Evolutionary conservation across 2,888 invertebrate genomes (phyloP).

Genomic region (Caenorhabditis drosophilae): DNA sequence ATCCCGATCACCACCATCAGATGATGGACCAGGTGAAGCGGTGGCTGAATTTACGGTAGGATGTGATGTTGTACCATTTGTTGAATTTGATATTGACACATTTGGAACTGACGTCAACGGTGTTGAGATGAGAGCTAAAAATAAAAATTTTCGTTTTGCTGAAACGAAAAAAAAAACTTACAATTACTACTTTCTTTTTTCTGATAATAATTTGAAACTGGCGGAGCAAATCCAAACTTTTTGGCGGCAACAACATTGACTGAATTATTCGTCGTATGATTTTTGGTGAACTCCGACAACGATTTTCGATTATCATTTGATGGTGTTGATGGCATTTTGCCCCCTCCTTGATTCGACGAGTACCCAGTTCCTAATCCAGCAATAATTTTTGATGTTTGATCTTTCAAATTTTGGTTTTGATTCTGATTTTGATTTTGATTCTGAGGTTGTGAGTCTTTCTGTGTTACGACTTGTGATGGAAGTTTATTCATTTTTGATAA

Average conservation of each 20-base stretch:
- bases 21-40: conserved; percentile 46
- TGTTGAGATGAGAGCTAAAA: conserved; percentile 12
- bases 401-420: too few relatives aligned
- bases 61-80: too few relatives aligned
- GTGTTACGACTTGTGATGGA: conserved; percentile 12
- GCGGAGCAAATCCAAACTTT: conserved; percentile 41
- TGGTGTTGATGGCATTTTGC: conserved; percentile 23
- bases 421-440: background rate
- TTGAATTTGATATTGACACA: background rate
- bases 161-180: conserved; percentile 8
- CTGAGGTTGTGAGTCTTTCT: background rate
- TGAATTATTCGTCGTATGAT: conserved; percentile 47
- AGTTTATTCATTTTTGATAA: conserved; percentile 39
- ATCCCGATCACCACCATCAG: conserved; percentile 30
- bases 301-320: conserved; percentile 16
- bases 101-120: conserved; percentile 2
- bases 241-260: conserved; percentile 47
- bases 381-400: too few relatives aligned
- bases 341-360: conserved; percentile 12
- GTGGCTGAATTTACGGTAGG: conserved; percentile 16
- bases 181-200: conserved; percentile 40
- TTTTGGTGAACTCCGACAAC: conserved; percentile 34
- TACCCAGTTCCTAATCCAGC: conserved; percentile 15
- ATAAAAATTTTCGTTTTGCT: background rate
- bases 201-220: conserved; percentile 44